These are phyloP conservation scores for Acanthosepion esculentum DNA, from an alignment of 2,888 invertebrate genomes.

Conservation along the genomic window DNA sequence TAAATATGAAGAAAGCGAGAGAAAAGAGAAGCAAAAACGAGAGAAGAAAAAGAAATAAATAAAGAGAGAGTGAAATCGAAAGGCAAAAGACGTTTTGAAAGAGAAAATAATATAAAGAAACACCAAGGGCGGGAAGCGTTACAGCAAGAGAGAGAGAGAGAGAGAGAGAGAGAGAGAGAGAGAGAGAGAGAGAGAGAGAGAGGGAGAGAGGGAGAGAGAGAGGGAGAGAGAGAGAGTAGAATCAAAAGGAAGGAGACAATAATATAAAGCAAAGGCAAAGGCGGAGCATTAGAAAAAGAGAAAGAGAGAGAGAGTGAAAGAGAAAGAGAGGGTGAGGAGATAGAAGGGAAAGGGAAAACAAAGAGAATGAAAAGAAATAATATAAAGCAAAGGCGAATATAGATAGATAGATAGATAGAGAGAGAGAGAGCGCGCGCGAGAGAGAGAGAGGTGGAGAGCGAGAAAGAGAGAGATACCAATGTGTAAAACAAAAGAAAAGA, in stretches of 20 bases:
- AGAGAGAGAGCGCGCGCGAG: neutral
- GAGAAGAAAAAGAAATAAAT: too few relatives aligned
- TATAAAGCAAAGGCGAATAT: neutral
- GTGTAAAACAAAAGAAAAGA: neutral
- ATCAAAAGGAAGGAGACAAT: too few relatives aligned
- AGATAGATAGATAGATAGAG: neutral
- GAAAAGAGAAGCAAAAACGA: too few relatives aligned
- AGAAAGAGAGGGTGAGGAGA: neutral
- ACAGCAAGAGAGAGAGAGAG: too few relatives aligned
- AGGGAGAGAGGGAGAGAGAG: neutral
- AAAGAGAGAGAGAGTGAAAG: neutral
- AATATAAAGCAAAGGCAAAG: too few relatives aligned
- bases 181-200: neutral
- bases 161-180: neutral
- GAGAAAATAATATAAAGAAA: too few relatives aligned
- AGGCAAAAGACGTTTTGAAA: too few relatives aligned
- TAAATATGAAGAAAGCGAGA: neutral
- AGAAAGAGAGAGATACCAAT: neutral
- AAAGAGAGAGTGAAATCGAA: too few relatives aligned
- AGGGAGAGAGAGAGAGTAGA: neutral
- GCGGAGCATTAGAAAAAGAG: too few relatives aligned
- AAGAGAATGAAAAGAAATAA: neutral
- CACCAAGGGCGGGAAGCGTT: too few relatives aligned
- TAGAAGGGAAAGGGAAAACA: neutral
- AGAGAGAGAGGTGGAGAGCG: neutral